Base-by-base conservation (phyloP, 2,113 vertebrate genomes). In the Acrocephalus arundinaceus region DNA sequence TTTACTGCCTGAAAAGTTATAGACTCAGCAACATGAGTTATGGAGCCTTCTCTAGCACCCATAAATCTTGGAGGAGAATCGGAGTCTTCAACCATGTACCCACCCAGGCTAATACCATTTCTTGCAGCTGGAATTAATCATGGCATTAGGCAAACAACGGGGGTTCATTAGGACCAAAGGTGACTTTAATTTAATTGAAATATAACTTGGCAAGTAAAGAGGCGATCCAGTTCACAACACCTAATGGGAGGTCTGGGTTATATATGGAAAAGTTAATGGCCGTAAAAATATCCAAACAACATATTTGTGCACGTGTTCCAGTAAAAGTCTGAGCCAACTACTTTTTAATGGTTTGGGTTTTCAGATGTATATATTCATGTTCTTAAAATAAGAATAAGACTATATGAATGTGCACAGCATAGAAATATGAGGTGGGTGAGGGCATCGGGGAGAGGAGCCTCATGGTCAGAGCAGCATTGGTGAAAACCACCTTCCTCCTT, bases 121-220 rank as follows among this genome's bases (percentile, higher is more conserved):
- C 89, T 95, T 91, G 91, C 96, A 97, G 94, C 95, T 97, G 96
- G 96, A 97, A 82, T 95, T 94, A 97, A 97, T 97, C 85, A 97
- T 91, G 92, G 85, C 94, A 97, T 96, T 97, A 97, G 92, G 91
- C 96, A 96, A 97, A 97, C 93, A 97, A 96, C 91, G 84, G 95
- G 95, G 91, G 94, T 96, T 97, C 95, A 96, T 97, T 97, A 97
- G 93, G 94, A 95, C 92, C 91, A 97, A 97, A 97, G 96, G 97
- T 97, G 94, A 97, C 95, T 97, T 96, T 96, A 97, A 97, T 97
- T 97, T 96, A 96, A 97, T 96, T 97, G 96, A 96, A 97, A 97
- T 97, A 97, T 97, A 96, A 97, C 80, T 97, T 97, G 97, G 96
- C 96, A 97, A 95, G 92, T 89, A 92, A 76, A 95, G 91, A 96